Conservation (phyloP, 92 coral and sea anemone genomes). For the Muricea muricata region DNA sequence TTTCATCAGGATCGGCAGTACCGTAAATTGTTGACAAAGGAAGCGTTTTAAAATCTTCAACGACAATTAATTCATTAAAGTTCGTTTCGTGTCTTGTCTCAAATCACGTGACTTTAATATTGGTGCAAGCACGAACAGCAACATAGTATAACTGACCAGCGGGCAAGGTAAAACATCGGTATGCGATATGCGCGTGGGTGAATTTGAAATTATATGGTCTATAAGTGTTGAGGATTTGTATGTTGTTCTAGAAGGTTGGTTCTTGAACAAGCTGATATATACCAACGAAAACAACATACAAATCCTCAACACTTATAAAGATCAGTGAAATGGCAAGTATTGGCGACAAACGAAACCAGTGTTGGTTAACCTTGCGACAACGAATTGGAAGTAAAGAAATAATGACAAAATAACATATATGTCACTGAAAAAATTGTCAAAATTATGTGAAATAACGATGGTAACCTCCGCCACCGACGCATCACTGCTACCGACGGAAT, state of each 20-base stretch:
- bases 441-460: too few species aligned
- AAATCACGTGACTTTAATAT: constrained; percentile 20
- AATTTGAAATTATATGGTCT: constrained; percentile 30
- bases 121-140: constrained; percentile 33
- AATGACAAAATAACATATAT: too few species aligned
- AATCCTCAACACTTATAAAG: too few species aligned
- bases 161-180: constrained; percentile 49
- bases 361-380: too few species aligned
- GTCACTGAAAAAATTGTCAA: too few species aligned
- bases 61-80: constrained; percentile 23
- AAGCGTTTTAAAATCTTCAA: constrained; percentile 43
- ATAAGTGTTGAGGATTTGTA: constrained; percentile 36
- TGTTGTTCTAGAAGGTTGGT: constrained; percentile 60
- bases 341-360: too few species aligned
- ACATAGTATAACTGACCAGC: constrained; percentile 33
- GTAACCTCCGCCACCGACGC: too few species aligned
- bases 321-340: too few species aligned
- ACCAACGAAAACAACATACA: too few species aligned
- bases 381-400: too few species aligned
- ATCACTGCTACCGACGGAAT: too few species aligned
- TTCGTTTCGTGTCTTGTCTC: not conserved
- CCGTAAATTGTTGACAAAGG: constrained; percentile 30
- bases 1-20: constrained; percentile 40
- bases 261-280: constrained; percentile 51
- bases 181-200: constrained; percentile 5